These are phyloP conservation scores for Mizuhopecten yessoensis DNA, from an alignment of 1,140 invertebrate species.

Conservation along the genomic window DNA sequence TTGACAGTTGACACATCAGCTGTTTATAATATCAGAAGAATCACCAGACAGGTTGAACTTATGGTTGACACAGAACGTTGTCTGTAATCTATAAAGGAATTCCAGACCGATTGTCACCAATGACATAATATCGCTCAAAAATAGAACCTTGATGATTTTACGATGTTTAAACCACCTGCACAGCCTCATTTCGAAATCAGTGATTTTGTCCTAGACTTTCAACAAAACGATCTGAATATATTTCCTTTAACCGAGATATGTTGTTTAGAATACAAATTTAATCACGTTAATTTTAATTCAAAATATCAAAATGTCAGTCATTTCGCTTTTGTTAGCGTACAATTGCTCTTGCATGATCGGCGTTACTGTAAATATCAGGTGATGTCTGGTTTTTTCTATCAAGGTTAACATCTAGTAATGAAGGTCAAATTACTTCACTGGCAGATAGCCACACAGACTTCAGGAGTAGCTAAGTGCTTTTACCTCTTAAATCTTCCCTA, in stretches of 20 bases:
- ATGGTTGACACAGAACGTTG: neutral
- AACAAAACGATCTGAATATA: neutral
- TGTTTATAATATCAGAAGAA: too few relatives aligned
- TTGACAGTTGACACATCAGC: too few relatives aligned
- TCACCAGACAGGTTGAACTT: too few relatives aligned
- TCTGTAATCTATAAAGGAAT: neutral
- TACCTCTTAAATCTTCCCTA: neutral
- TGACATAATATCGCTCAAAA: neutral
- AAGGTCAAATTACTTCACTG: constrained; percentile 7
- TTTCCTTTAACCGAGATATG: neutral
- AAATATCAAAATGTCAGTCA: neutral
- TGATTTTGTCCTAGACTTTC: neutral
- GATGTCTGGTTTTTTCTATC: constrained; percentile 38
- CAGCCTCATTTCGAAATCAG: neutral
- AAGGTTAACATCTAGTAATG: neutral
- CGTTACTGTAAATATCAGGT: neutral
- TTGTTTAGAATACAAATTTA: neutral
- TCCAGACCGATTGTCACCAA: neutral
- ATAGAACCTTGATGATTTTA: neutral
- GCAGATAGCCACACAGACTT: constrained; percentile 6
- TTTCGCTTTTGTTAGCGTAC: neutral
- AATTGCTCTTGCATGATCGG: constrained; percentile 22
- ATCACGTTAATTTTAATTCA: neutral
- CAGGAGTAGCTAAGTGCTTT: constrained; percentile 24
- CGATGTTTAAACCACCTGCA: neutral